Base-by-base conservation (phyloP, 2,797 vertebrate genomes). In the Galaxias olidus region DNA sequence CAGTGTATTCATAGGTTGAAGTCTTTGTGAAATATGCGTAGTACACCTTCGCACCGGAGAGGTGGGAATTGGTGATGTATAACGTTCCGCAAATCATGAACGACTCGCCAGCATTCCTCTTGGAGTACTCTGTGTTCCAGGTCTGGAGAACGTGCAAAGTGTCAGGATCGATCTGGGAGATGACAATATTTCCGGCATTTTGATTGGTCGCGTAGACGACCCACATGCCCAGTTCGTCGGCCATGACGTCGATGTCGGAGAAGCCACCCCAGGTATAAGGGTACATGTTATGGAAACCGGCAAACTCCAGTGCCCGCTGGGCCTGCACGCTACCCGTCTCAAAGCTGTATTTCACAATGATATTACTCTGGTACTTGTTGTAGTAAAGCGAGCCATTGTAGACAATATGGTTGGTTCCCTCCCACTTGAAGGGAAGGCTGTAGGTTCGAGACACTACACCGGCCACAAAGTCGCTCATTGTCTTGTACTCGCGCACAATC, bases 361-460 rank as follows among this genome's bases (percentile, higher is more conserved):
- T 98, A 90, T 99, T 99, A 88, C 96, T 99, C 86, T 99, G 96
- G 76, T 98, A 98, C 79, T 99, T 99, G 91, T 98, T 99, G 91
- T 98, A 99, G 82, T 96, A 99, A 42, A 99, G 94, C 0, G 97
- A 98, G 49, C 97, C 95, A 0, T 99, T 99, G 88, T 97, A 99
- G 78, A 99, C 95, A 0, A 99, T 93, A 0, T 99, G 97, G 84
- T 97, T 98, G 73, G 97, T 99, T 73, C 97, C 97, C 49, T 97
- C 97, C 97, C 97, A 99, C 77, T 98, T 98, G 81, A 98, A 98
- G 0, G 97, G 97, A 63, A 99, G 96, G 80, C 91, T 97, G 90
- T 98, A 99, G 81, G 95, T 98, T 86, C 95, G 91, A 56, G 97
- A 98, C 67, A 98, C 96, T 12, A 91, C 92, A 19, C 96, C 96